A percentile compares a stretch with the other conserved stretches of the same genome.
Evolutionary conservation across 2,797 vertebrate species (phyloP).

Genomic region (Notolabrus celidotus): DNA sequence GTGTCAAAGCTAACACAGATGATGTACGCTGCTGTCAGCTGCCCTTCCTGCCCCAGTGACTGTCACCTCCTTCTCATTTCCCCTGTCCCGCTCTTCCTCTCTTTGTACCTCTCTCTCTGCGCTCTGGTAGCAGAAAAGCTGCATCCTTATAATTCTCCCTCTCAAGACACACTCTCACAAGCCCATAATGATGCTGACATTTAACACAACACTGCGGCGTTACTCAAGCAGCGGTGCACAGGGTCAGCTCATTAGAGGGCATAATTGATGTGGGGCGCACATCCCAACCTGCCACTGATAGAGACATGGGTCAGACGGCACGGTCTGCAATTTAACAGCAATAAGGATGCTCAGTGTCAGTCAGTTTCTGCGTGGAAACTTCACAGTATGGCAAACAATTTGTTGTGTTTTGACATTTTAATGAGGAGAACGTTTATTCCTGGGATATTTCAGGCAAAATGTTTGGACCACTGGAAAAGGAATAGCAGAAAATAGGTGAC

Average conservation of each 20-base stretch:
- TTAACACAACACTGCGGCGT: constrained; percentile 60
- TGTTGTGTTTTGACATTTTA: constrained; percentile 52
- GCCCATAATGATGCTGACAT: constrained; percentile 73
- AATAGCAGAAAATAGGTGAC: not conserved
- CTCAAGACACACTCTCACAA: constrained; percentile 23
- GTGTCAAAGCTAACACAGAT: constrained; percentile 29
- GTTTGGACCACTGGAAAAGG: not conserved
- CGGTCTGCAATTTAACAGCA: constrained; percentile 46
- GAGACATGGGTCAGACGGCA: constrained; percentile 45
- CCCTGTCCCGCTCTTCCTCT: constrained; percentile 10
- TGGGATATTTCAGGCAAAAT: constrained; percentile 24
- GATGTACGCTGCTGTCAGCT: constrained; percentile 27
- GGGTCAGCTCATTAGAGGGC: constrained; percentile 76
- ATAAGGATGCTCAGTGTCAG: constrained; percentile 28
- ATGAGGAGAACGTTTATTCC: constrained; percentile 29
- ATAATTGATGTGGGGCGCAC: constrained; percentile 66
- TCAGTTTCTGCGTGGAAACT: constrained; percentile 15
- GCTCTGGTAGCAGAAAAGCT: constrained; percentile 20
- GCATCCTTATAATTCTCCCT: constrained; percentile 18
- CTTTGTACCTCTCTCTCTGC: constrained; percentile 3
- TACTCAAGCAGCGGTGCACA: constrained; percentile 64
- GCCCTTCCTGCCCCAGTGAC: constrained; percentile 11
- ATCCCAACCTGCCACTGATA: constrained; percentile 52
- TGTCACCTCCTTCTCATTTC: constrained; percentile 21
- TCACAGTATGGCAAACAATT: constrained; percentile 20